Conservation (phyloP, 2,888 invertebrate genomes). For the Dorcus parallelipipedus region DNA sequence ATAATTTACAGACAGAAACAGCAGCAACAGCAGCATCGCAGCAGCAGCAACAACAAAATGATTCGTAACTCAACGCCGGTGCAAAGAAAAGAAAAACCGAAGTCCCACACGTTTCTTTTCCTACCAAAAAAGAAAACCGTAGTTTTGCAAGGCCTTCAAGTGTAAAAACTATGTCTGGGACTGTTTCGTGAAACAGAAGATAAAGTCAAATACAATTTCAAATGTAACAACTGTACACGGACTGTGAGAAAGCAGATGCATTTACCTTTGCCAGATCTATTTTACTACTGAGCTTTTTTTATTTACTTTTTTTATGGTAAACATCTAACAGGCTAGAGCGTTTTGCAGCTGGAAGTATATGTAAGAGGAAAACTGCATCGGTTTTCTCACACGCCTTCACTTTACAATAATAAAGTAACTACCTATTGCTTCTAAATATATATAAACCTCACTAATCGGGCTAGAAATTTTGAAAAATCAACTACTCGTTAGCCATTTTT, state of each 20-base stretch:
- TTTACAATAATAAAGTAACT: background rate
- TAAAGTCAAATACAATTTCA: too few species aligned
- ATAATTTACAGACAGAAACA: too few species aligned
- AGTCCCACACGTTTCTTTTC: background rate
- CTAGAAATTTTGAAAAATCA: background rate
- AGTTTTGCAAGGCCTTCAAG: too few species aligned
- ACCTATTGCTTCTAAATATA: background rate
- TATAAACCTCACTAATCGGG: background rate
- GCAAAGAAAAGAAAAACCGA: constrained; percentile 10
- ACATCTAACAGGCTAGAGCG: background rate
- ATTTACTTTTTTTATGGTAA: background rate
- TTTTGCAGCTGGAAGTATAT: background rate
- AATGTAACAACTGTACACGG: too few species aligned
- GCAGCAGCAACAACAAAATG: constrained; percentile 11
- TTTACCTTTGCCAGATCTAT: too few species aligned
- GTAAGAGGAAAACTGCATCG: background rate
- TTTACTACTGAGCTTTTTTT: too few species aligned
- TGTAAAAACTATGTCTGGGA: too few species aligned
- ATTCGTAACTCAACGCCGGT: constrained; percentile 14
- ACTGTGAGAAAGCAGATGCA: too few species aligned
- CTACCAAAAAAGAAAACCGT: too few species aligned
- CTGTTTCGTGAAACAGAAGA: too few species aligned
- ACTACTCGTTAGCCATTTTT: constrained; percentile 8
- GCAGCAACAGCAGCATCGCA: too few species aligned
- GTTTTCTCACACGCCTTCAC: background rate